These are phyloP conservation scores for Eurystomus glaucurus DNA, from an alignment of 2,797 vertebrate genomes.

Conservation along the genomic window DNA sequence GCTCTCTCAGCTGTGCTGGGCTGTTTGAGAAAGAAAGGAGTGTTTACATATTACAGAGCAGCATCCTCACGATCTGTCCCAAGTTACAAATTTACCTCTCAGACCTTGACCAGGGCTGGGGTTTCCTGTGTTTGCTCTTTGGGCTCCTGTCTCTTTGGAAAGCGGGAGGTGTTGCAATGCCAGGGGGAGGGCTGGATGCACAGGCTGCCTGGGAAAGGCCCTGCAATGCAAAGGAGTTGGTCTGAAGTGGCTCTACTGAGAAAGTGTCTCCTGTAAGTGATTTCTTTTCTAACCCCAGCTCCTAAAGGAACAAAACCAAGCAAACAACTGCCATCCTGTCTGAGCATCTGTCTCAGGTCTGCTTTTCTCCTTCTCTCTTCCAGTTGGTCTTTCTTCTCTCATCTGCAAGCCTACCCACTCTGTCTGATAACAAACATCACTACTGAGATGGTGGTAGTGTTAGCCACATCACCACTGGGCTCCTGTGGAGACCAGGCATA, in stretches of 20 bases:
- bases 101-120: conserved; percentile 39
- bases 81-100: conserved; percentile 62
- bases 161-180: conserved; percentile 53
- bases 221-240: fast-evolving
- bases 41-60: conserved; percentile 3
- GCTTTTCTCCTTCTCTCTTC: background rate
- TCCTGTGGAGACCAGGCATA: background rate
- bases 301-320: background rate
- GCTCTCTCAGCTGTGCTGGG: background rate
- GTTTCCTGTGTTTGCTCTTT: conserved; percentile 42
- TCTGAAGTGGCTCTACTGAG: background rate
- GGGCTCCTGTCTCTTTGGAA: conserved; percentile 35
- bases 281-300: background rate
- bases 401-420: background rate
- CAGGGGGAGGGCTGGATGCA: conserved; percentile 4
- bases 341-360: background rate
- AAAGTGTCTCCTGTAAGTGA: background rate
- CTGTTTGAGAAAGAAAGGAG: conserved; percentile 22
- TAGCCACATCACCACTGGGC: background rate
- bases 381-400: background rate
- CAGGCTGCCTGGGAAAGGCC: background rate
- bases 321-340: background rate
- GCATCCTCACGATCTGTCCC: conserved; percentile 30
- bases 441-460: background rate
- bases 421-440: background rate